Percentiles rank a stretch among this genome's conserved stretches.
phyloP scores from a whole-genome alignment of 2,113 vertebrate species.

The Notiomystis cincta region DNA sequence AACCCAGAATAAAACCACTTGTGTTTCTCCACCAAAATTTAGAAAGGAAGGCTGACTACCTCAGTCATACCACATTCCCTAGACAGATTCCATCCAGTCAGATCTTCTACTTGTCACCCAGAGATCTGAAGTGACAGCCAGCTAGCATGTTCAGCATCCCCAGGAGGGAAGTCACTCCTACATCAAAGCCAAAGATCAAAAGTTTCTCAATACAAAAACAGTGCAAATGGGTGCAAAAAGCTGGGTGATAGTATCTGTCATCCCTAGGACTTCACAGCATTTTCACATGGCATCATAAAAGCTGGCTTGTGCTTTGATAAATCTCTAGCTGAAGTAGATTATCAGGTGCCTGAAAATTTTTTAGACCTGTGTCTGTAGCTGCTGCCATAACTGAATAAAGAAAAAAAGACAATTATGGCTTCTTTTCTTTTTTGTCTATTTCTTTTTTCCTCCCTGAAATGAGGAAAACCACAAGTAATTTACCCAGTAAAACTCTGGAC shows the following conservation, averaged over 20 bases:
- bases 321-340: background rate
- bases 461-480: background rate
- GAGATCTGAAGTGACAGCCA: background rate
- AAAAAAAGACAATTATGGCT: background rate
- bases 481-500: background rate
- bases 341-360: background rate
- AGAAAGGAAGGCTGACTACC: background rate
- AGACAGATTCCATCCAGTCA: background rate
- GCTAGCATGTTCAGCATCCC: background rate
- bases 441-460: background rate
- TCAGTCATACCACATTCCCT: background rate
- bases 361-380: background rate
- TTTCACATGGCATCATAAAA: background rate
- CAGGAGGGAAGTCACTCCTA: background rate
- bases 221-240: background rate
- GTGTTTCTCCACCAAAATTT: background rate
- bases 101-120: background rate
- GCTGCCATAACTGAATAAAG: background rate
- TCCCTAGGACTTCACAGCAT: background rate
- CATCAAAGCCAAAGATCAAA: background rate
- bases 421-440: background rate
- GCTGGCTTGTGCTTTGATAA: background rate
- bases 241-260: background rate
- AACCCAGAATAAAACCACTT: background rate
- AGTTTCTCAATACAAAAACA: background rate